Conservation (phyloP, 2,888 invertebrate genomes). For the Volucella bombylans region DNA sequence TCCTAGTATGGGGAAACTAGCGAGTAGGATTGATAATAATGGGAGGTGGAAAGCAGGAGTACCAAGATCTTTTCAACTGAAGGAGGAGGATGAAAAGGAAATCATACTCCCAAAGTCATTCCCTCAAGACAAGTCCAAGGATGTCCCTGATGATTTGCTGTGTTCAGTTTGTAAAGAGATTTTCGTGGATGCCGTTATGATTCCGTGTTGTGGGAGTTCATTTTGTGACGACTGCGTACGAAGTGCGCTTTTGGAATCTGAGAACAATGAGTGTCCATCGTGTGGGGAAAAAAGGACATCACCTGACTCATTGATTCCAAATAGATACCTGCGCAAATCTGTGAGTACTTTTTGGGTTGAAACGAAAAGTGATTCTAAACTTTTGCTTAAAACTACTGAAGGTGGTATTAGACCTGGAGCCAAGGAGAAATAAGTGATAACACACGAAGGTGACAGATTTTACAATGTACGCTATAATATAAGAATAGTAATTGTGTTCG, state of each 20-base stretch:
- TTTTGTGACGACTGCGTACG: slow-evolving; percentile 35
- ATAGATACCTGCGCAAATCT: slow-evolving; percentile 27
- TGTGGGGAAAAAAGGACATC: slow-evolving; percentile 10
- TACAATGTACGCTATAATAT: too few relatives aligned
- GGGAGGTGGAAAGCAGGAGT: slow-evolving; percentile 26
- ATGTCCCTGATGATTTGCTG: slow-evolving; percentile 8
- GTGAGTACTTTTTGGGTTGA: not conserved
- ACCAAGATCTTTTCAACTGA: slow-evolving; percentile 8
- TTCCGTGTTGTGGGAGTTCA: slow-evolving; percentile 14
- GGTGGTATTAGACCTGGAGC: too few relatives aligned
- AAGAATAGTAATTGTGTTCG: too few relatives aligned
- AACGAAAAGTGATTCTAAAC: not conserved
- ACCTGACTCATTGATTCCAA: slow-evolving; percentile 23
- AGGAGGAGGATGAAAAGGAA: slow-evolving; percentile 5
- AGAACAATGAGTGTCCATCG: slow-evolving; percentile 22
- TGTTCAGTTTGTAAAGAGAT: slow-evolving; percentile 37
- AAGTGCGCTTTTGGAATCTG: slow-evolving; percentile 7
- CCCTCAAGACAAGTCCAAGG: not conserved
- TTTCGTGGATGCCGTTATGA: slow-evolving; percentile 34
- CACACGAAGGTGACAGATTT: too few relatives aligned
- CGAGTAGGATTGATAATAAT: not conserved
- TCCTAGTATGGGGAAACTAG: not conserved
- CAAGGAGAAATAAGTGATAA: too few relatives aligned
- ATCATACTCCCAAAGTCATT: not conserved
- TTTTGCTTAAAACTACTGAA: too few relatives aligned